These are phyloP conservation scores for Lycophotia porphyrea DNA, from an alignment of 2,888 invertebrate species.

Conservation along the genomic window DNA sequence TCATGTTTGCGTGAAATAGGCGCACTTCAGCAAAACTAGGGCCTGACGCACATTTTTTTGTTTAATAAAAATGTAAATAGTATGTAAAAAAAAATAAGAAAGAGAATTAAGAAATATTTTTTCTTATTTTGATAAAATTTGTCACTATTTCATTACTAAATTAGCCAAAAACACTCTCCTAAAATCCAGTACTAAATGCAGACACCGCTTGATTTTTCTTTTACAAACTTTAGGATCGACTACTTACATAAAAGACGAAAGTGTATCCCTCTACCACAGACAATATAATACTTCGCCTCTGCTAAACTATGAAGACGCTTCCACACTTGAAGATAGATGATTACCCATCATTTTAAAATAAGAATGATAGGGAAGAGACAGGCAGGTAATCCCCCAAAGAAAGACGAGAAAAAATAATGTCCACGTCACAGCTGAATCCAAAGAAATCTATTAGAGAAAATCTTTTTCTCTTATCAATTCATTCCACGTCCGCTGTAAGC, in stretches of 20 bases:
- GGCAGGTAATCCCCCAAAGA: conserved; percentile 32
- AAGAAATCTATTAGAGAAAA: conserved; percentile 54
- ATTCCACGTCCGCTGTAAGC: conserved; percentile 32
- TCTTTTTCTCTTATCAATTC: conserved; percentile 46
- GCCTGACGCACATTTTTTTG: background rate
- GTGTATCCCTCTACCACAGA: background rate
- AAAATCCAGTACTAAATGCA: background rate
- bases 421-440: conserved; percentile 33
- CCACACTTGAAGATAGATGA: conserved; percentile 2
- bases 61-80: background rate
- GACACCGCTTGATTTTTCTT: background rate
- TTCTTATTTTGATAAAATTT: too few relatives aligned
- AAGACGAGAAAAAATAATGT: conserved; percentile 36
- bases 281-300: too few relatives aligned
- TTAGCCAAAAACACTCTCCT: background rate
- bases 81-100: too few relatives aligned
- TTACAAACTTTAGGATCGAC: background rate
- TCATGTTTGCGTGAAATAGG: too few relatives aligned
- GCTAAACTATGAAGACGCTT: background rate
- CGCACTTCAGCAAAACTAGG: too few relatives aligned
- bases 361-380: conserved; percentile 12
- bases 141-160: background rate
- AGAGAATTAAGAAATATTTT: too few relatives aligned
- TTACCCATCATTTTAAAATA: conserved; percentile 6
- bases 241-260: background rate